phyloP scores from a whole-genome alignment of 2,888 invertebrate genomes.

The Drosophila dives region DNA sequence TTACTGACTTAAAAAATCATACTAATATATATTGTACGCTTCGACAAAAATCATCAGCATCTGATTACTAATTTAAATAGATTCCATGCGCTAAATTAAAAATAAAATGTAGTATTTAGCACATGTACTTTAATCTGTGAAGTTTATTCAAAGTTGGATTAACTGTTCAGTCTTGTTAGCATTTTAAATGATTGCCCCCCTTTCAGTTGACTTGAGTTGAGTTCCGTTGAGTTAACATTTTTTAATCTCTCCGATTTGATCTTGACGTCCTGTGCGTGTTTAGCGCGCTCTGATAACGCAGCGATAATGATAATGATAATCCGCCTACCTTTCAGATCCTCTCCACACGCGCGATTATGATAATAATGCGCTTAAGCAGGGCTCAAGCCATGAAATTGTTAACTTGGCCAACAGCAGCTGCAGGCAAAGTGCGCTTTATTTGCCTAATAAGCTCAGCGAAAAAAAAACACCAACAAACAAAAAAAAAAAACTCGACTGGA shows the following conservation, averaged over 20 bases:
- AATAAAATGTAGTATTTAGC: neutral
- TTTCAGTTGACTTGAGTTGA: neutral
- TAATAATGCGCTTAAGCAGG: constrained; percentile 69
- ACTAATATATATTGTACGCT: neutral
- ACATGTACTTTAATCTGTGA: neutral
- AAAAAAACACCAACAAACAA: constrained; percentile 15
- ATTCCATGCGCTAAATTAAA: neutral
- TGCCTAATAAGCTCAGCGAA: constrained; percentile 69
- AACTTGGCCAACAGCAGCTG: constrained; percentile 44
- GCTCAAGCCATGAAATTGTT: constrained; percentile 62
- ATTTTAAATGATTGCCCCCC: neutral
- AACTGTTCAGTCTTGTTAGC: neutral
- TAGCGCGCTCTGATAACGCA: constrained; percentile 44
- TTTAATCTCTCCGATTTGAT: constrained; percentile 21
- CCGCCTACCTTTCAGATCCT: constrained; percentile 22
- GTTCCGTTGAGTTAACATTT: neutral
- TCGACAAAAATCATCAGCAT: neutral
- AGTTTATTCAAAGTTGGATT: neutral
- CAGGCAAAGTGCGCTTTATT: constrained; percentile 48
- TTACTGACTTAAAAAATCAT: neutral
- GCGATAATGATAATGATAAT: constrained; percentile 54
- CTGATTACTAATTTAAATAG: neutral
- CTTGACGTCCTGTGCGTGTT: constrained; percentile 21
- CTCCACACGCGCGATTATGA: constrained; percentile 53
- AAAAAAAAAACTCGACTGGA: constrained; percentile 3